phyloP scores from a whole-genome alignment of 2,888 invertebrate genomes.

The Orthonychiurus folsomi region DNA sequence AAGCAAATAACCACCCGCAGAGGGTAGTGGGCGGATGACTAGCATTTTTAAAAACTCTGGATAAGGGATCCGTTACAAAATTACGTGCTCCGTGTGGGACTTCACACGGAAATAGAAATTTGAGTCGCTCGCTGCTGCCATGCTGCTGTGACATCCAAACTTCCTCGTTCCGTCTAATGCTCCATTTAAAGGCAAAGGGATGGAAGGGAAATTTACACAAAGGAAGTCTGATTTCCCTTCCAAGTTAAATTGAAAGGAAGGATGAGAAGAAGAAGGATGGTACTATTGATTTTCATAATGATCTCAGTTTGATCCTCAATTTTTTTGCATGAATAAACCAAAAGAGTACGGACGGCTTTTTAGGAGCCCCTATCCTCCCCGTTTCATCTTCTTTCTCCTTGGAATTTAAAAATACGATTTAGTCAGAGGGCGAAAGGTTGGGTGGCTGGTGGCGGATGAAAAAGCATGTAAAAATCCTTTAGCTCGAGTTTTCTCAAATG shows the following conservation, averaged over 20 bases:
- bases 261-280: neutral
- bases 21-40: no score
- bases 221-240: neutral
- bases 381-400: neutral
- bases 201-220: neutral
- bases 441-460: neutral
- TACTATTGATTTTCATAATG: neutral
- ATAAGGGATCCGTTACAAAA: no score
- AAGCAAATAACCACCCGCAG: no score
- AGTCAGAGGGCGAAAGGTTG: neutral
- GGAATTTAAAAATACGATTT: neutral
- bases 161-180: no score
- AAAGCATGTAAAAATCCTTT: neutral
- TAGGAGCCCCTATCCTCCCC: neutral
- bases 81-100: no score
- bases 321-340: conserved; percentile 1
- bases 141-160: no score
- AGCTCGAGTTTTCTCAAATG: neutral
- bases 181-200: no score
- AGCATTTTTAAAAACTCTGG: no score
- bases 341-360: neutral
- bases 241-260: neutral
- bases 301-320: conserved; percentile 1
- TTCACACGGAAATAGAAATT: no score
- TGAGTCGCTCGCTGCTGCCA: no score